Base-by-base conservation (phyloP, 2,888 invertebrate species). In the Gandaritis pyraliata region DNA sequence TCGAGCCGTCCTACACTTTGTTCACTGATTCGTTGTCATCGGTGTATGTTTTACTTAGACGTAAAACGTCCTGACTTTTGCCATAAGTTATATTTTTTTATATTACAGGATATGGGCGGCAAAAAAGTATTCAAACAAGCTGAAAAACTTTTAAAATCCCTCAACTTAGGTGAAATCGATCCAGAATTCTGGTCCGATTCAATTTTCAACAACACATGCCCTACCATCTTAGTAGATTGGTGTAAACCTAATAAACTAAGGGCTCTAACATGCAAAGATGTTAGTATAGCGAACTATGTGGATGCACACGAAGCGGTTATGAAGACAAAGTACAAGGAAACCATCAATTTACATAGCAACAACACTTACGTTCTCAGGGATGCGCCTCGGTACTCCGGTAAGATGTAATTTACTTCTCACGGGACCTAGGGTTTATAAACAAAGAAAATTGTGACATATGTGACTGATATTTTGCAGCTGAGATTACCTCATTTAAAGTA, bases 251-350 rank as follows among this genome's bases (percentile, higher is more conserved):
- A 90, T 63, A 85, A 86, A 80, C 76, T 93, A 23, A 86, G 85
- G 81, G 87, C 86, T 12, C 78, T 84, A 33, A 90, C 93, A 0
- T 94, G 94, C 72, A 90, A 92, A 70, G 89, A 92, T 60, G 85
- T 92, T 49, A 92, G 88, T 43, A 89, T 94, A 80, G 75, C 73
- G 3, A 87, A 89, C 67, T 94, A 93, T 72, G 81, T 94, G 63
- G 91, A 94, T 46, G 90, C 93, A 1, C 93, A 94, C 67, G 93
- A 94, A 72, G 79, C 86, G 0, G 83, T 88, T 1, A 88, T 93
- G 83, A 87, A 86, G 71, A 85, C 93, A 15, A 87, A 87, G 68
- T 88, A 91, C 68, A 88, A 88, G 65, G 83, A 92, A 65, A 86
- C 78, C 8, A 86, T 88, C 41, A 90, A 92, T 66, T 70, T 87